Base-by-base conservation (phyloP, 2,113 vertebrate species). In the Chunga burmeisteri region DNA sequence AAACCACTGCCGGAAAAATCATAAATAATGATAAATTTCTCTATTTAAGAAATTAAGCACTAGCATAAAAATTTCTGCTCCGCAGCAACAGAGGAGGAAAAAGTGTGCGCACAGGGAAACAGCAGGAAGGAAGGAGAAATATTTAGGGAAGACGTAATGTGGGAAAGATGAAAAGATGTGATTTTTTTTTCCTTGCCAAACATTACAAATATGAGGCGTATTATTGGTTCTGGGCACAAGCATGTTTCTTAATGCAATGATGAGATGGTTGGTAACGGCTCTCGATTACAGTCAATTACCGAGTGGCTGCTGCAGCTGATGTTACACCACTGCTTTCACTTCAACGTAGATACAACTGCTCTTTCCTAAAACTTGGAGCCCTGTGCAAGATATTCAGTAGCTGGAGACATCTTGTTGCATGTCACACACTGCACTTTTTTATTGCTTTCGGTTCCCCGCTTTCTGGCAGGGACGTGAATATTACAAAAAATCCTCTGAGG, bases 1-100 rank as follows among this genome's bases (percentile, higher is more conserved):
- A 95, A 99, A 99, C 99, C 99, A 99, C 99, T 99, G 97, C 22
- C 59, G 1, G 61, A 71, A 81, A 92, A 62, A 83, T 14, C 44
- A 56, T 4, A 42, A 40, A 56, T 26, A 1, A 26, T 4, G 16
- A 29, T 42, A 10, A 10, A 6, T 38, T 11, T 3, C 36, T 62
- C 62, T 62, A 6, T 1, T 27, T n/a, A 26, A 61, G 38, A 78
- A 71, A 63, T 10, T 16, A 59, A 27, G 1, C 0, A 1, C 7
- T 29, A 56, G 19, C 3, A 36, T 23, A 12, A 71, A 66, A 63
- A 18, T 26, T 78, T 70, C 63, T 52, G 56, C 25, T 80, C 73
- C 73, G 84, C n/a, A 85, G 62, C 7, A 1, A 42, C 8, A 46
- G 23, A 6, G 3, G 19, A 79, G 66, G 40, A 85, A 52, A 50